Evolutionary conservation across 2,888 invertebrate species (phyloP).

Genomic region (Plemyria rubiginata): DNA sequence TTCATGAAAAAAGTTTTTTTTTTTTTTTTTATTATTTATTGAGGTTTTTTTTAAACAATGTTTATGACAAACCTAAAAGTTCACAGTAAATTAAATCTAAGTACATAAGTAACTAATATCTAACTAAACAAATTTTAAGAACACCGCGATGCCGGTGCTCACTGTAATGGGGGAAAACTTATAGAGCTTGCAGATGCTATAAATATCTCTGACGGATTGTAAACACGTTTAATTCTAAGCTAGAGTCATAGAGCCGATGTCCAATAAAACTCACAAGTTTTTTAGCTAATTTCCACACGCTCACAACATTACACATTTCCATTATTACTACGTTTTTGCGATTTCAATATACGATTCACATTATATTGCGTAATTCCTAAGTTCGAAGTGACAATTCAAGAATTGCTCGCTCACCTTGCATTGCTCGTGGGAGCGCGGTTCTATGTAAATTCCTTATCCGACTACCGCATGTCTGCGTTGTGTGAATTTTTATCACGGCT

Average conservation of each 20-base stretch:
- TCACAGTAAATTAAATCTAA: too few relatives aligned
- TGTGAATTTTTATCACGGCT: slow-evolving; percentile 41
- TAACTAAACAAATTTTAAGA: too few relatives aligned
- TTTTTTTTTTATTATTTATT: too few relatives aligned
- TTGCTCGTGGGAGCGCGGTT: slow-evolving; percentile 73
- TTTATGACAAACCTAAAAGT: too few relatives aligned
- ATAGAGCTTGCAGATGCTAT: too few relatives aligned
- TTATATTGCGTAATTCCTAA: slow-evolving; percentile 29
- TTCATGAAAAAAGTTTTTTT: too few relatives aligned
- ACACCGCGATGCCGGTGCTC: too few relatives aligned
- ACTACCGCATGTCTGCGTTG: slow-evolving; percentile 72
- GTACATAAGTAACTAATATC: too few relatives aligned
- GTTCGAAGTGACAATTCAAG: slow-evolving; percentile 64
- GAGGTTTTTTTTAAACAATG: too few relatives aligned
- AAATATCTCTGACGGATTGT: too few relatives aligned
- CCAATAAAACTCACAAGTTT: slow-evolving; percentile 8
- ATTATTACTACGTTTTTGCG: slow-evolving; percentile 30
- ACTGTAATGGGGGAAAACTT: too few relatives aligned
- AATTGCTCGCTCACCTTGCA: slow-evolving; percentile 77
- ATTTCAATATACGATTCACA: slow-evolving; percentile 23
- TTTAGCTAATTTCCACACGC: slow-evolving; percentile 22
- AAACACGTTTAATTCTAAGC: neutral
- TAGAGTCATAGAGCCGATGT: neutral
- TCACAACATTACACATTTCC: slow-evolving; percentile 23
- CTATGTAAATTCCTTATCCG: slow-evolving; percentile 67